Evolutionary conservation across 1,140 invertebrate genomes (phyloP), one percentile per base, ranked within the genome.

Genomic region (Ylistrum balloti): DNA sequence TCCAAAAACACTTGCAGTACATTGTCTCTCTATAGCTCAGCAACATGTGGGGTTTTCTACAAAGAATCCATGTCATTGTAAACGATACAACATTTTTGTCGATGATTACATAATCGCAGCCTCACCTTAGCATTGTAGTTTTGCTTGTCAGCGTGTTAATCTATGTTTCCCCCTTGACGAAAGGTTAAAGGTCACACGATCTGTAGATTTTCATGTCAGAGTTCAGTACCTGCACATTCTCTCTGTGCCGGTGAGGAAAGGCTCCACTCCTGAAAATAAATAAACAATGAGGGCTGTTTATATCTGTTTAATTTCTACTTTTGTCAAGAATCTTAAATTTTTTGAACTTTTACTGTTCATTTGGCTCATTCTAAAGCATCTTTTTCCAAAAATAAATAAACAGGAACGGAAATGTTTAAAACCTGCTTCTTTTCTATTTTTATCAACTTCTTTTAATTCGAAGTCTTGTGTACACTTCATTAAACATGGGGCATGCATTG

Each of bases 11-110:
- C n/a, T 74, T 17, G 22, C 56, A 74, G 56, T 11, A n/a, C 22
- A 74, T 11, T 74, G 41, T 15, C 41, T 74, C 3, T 28, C n/a
- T 56, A 28, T n/a, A 74, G 1, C 15, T 11, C 56, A 28, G 56
- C 56, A 74, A 74, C 56, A 74, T 74, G 56, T 74, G 56, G 56
- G 56, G 56, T n/a, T 74, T 11, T 74, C 5, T n/a, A 74, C 56
- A 74, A 74, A 74, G 56, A 74, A 74, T 74, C 56, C 56, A 74
- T 74, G 56, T 74, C 56, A 28, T 74, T 74, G 56, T 74, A n/a
- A 74, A 45, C 9, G 56, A 22, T 74, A 74, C 56, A 74, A n/a
- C 56, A 74, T 74, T 74, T 74, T 74, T 74, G 56, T 74, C n/a
- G 20, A 28, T 56, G 56, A 74, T 74, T 74, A 74, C 56, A 74